phyloP scores from a whole-genome alignment of 2,888 invertebrate species.

The Hypsopygia costalis region DNA sequence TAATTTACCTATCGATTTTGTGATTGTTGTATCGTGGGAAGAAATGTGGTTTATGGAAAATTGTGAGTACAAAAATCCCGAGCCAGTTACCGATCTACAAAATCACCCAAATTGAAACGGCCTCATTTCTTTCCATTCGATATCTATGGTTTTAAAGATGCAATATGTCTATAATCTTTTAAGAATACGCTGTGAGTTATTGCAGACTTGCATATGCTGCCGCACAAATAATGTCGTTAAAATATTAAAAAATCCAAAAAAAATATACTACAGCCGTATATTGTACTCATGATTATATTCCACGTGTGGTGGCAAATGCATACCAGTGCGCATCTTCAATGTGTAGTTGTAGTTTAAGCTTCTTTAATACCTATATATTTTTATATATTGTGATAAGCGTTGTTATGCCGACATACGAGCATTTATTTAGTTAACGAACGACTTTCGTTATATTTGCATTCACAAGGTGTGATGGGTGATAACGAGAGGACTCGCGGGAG shows the following conservation, averaged over 20 bases:
- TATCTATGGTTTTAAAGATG: conserved; percentile 46
- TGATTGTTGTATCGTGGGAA: conserved; percentile 45
- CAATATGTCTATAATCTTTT: conserved; percentile 60
- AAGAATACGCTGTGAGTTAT: conserved; percentile 67
- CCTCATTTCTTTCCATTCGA: conserved; percentile 52
- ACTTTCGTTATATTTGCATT: conserved; percentile 45
- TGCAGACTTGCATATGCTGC: conserved; percentile 74
- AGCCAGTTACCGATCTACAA: conserved; percentile 68
- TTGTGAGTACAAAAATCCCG: conserved; percentile 68
- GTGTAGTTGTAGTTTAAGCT: conserved; percentile 77
- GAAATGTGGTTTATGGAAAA: conserved; percentile 44
- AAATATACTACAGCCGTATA: conserved; percentile 52
- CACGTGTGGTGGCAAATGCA: conserved; percentile 76
- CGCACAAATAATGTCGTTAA: conserved; percentile 66
- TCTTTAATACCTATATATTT: conserved; percentile 79
- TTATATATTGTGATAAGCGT: conserved; percentile 80
- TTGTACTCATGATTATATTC: conserved; percentile 50
- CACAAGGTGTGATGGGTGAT: conserved; percentile 61
- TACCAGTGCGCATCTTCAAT: conserved; percentile 71
- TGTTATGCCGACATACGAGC: conserved; percentile 77
- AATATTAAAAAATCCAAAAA: conserved; percentile 44
- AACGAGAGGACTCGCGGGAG: conserved; percentile 32
- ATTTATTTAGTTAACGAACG: conserved; percentile 73
- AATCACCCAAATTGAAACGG: conserved; percentile 28
- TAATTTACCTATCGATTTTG: conserved; percentile 40